These are phyloP conservation scores for Tricholaema leucomelas DNA, from an alignment of 2,113 vertebrate genomes.

Conservation along the genomic window DNA sequence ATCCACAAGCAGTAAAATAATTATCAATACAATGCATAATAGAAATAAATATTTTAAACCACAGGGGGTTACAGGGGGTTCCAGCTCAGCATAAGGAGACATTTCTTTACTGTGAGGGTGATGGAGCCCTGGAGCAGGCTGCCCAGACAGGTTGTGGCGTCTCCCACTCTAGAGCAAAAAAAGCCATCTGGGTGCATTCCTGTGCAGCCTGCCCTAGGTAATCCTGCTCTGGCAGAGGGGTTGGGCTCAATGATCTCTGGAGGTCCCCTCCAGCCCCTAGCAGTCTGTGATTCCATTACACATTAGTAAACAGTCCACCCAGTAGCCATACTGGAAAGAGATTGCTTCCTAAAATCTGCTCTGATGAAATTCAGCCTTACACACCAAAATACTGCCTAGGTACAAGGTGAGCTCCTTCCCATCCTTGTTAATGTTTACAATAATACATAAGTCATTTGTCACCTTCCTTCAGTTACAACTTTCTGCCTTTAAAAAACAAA, in stretches of 20 bases:
- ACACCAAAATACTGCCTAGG: neutral
- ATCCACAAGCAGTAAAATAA: neutral
- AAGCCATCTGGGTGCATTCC: too few species aligned
- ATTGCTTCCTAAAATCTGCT: neutral
- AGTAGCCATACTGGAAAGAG: accelerated
- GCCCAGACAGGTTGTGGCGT: too few species aligned
- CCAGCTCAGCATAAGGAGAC: too few species aligned
- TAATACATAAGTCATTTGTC: neutral
- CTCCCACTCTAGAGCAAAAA: too few species aligned
- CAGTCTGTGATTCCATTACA: too few species aligned
- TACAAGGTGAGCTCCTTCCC: neutral
- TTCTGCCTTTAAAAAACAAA: neutral
- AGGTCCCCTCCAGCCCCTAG: too few species aligned
- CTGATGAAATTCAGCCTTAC: neutral
- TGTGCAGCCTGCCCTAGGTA: too few species aligned
- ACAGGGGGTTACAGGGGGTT: neutral
- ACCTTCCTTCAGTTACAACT: neutral
- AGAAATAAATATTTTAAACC: neutral
- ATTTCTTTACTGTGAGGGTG: too few species aligned
- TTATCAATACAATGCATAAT: neutral
- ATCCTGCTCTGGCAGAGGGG: too few species aligned
- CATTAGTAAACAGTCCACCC: neutral
- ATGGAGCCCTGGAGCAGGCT: too few species aligned
- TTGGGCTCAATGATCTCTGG: too few species aligned
- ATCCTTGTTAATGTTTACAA: neutral